Evolutionary conservation across 2,113 vertebrate species (phyloP).

Genomic region (Mandrillus leucophaeus): DNA sequence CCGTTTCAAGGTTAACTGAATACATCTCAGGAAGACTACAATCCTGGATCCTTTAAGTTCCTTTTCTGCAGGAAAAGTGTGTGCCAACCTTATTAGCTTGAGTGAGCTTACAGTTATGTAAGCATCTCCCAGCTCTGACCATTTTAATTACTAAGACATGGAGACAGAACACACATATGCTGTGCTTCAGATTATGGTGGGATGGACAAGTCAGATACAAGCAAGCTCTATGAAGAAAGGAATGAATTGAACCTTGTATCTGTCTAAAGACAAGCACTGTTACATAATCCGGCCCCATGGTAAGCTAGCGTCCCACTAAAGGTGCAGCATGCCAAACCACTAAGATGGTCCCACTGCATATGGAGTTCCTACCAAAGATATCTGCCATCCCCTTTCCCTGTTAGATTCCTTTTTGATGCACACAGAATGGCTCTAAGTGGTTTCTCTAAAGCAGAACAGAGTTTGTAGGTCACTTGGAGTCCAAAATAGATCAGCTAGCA

Average conservation of each 20-base stretch:
- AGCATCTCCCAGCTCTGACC: not conserved
- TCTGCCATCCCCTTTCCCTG: not conserved
- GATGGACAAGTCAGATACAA: not conserved
- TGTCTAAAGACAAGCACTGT: not conserved
- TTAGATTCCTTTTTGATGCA: not conserved
- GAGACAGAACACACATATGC: not conserved
- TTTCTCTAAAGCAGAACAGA: not conserved
- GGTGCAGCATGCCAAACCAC: not conserved
- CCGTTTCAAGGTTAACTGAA: not conserved
- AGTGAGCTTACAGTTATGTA: not conserved
- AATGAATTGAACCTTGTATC: not conserved
- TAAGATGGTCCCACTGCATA: not conserved
- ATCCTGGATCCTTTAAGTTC: not conserved
- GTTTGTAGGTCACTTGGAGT: not conserved
- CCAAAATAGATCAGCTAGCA: not conserved
- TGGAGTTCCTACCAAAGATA: accelerated
- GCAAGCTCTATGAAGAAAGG: not conserved
- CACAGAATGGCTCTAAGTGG: not conserved
- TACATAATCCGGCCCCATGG: not conserved
- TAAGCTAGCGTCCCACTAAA: no score
- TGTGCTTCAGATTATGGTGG: not conserved
- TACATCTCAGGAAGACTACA: not conserved
- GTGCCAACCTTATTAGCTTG: not conserved
- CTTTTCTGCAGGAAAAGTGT: not conserved
- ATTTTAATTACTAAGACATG: not conserved